These are phyloP conservation scores for Leptinotarsa defecta DNA, from an alignment of 1,140 invertebrate species.

Conservation along the genomic window DNA sequence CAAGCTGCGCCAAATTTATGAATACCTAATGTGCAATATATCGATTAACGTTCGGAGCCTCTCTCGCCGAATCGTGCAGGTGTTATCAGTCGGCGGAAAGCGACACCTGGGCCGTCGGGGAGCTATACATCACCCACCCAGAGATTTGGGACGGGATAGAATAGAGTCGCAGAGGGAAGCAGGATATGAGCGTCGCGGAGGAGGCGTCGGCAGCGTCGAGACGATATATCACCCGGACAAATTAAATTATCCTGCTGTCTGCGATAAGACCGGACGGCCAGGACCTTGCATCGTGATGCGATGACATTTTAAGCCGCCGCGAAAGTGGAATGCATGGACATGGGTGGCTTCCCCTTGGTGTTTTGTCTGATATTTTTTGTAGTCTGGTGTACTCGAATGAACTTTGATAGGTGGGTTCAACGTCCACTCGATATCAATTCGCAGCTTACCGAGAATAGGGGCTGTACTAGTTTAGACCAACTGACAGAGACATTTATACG, in stretches of 20 bases:
- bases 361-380: background rate
- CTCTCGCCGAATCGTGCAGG: conserved; percentile 32
- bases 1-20: conserved; percentile 20
- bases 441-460: no score
- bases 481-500: no score
- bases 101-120: conserved; percentile 46
- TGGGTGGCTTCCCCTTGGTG: background rate
- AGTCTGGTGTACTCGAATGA: background rate
- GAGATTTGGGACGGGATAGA: conserved; percentile 51
- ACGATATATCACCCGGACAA: conserved; percentile 63
- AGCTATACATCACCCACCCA: conserved; percentile 53
- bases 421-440: no score
- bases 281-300: conserved; percentile 23
- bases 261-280: conserved; percentile 57
- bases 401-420: background rate
- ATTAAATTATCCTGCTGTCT: conserved; percentile 65
- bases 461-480: no score
- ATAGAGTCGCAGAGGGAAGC: conserved; percentile 48
- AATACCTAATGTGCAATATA: conserved; percentile 29
- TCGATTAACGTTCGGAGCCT: conserved; percentile 15
- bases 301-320: conserved; percentile 10
- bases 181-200: conserved; percentile 47
- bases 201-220: conserved; percentile 35
- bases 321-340: background rate
- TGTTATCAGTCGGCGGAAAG: conserved; percentile 33